Conservation (phyloP, 2,888 invertebrate genomes). For the Busseola fusca region DNA sequence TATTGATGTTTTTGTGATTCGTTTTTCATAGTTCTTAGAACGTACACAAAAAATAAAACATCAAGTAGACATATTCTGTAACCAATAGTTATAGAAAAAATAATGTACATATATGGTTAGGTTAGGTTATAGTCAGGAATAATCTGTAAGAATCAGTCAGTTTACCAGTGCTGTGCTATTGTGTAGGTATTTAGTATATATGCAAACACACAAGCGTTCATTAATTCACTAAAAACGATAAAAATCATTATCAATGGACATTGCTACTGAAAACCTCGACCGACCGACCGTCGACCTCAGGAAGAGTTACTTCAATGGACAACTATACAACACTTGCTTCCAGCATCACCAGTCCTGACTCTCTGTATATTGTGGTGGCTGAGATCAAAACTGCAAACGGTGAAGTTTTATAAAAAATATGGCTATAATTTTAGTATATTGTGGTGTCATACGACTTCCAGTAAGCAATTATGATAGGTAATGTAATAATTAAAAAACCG, state of each 20-base stretch:
- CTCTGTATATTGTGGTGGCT: neutral
- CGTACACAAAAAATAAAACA: neutral
- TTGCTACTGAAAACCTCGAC: neutral
- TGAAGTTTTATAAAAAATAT: neutral
- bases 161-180: neutral
- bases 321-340: neutral
- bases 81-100: neutral
- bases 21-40: neutral
- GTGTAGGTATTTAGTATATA: neutral
- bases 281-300: neutral
- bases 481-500: too few species aligned
- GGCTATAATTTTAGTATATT: neutral
- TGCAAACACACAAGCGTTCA: neutral
- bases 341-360: neutral
- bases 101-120: neutral
- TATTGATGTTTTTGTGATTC: neutral
- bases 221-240: neutral
- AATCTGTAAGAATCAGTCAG: neutral
- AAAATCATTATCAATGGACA: neutral
- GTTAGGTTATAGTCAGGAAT: neutral
- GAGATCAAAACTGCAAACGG: neutral
- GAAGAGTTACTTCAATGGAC: neutral
- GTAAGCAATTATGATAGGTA: neutral
- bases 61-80: neutral
- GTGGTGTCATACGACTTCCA: neutral